Base-by-base conservation (phyloP, 1,140 invertebrate genomes). In the Drosophila leontia region DNA sequence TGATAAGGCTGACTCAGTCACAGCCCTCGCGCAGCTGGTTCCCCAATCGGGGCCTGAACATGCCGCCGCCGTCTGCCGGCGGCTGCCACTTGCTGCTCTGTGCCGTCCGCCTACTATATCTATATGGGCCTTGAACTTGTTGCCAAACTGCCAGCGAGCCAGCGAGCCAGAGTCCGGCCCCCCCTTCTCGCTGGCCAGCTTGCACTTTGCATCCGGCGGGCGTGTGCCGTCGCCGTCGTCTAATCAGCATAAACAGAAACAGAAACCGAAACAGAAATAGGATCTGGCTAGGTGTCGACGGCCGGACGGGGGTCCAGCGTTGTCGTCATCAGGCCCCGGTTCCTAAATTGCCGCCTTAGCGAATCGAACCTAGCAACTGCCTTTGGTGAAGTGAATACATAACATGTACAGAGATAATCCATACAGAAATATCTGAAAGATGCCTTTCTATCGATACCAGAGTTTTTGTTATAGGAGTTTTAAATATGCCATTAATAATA, bases 1-100 rank as follows among this genome's bases (percentile, higher is more conserved):
- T 82, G 82, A 85, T 85, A 85, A 85, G 82, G 71, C 77, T 77
- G 79, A 87, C 17, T 80, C 83, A 87, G 71, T 62, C 65, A 8
- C 19, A 6, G 34, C 7, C 32, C 7, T 12, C 34, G 57, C 34
- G 57, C 51, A 59, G 48, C 23, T 48, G 70, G 51, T 17, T 48
- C 41, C 48, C 47, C 45, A 76, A 76, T 76, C 69, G 69, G 84
- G 84, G 84, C 84, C 85, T 88, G 84, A 88, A 53, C 84, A 87
- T 84, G 84, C 84, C 61, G 51, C 51, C 57, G 56, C 37, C 53
- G 64, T 75, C 80, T 82, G 80, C 34, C 35, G 34, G 17, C 17
- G 35, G 32, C 51, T 34, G 12, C 3, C 35, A 9, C 35, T 15
- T 3, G 3, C 12, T 47, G 13, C 7, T 5, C 44, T 53, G 48